A percentile compares a stretch with the other conserved stretches of the same genome.
Conservation (phyloP, 2,797 vertebrate species). For the Sebastiscus albofasciatus region DNA sequence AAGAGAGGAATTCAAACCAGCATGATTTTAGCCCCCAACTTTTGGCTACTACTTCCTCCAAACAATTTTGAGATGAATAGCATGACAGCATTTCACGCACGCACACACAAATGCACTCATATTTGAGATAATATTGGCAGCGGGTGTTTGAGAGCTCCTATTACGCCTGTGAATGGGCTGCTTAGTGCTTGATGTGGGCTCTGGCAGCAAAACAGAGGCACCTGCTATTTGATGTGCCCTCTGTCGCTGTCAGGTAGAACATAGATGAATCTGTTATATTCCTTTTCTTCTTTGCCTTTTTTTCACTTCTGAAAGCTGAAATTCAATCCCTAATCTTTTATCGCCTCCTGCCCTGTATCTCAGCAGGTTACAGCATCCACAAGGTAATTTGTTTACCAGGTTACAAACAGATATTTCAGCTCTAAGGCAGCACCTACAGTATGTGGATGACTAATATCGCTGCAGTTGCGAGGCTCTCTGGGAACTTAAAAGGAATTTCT, state of each 20-base stretch:
- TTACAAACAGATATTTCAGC: conserved; percentile 7
- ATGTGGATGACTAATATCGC: background rate
- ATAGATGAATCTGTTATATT: conserved; percentile 52
- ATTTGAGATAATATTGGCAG: conserved; percentile 63
- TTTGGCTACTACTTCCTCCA: conserved; percentile 38
- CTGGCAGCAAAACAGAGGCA: conserved; percentile 67
- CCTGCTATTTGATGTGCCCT: conserved; percentile 71
- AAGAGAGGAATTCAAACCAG: conserved; percentile 1
- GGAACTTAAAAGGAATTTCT: conserved; percentile 19
- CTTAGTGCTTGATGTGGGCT: conserved; percentile 68
- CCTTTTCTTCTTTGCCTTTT: conserved; percentile 65
- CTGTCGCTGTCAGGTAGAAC: conserved; percentile 65
- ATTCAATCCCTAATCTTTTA: conserved; percentile 45
- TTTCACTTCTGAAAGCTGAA: conserved; percentile 53
- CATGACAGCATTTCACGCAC: conserved; percentile 31
- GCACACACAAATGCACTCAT: conserved; percentile 44
- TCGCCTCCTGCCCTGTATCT: conserved; percentile 28
- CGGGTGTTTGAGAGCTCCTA: conserved; percentile 68
- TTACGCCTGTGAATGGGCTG: conserved; percentile 72
- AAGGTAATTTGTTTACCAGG: conserved; percentile 58
- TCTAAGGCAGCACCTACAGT: background rate
- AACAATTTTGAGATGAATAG: conserved; percentile 44
- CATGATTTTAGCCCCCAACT: conserved; percentile 9
- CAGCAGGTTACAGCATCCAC: conserved; percentile 22
- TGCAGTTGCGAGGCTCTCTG: background rate